Evolutionary conservation across 2,888 invertebrate species (phyloP), one percentile per base, ranked within the genome.

Genomic region (Laothoe populi): DNA sequence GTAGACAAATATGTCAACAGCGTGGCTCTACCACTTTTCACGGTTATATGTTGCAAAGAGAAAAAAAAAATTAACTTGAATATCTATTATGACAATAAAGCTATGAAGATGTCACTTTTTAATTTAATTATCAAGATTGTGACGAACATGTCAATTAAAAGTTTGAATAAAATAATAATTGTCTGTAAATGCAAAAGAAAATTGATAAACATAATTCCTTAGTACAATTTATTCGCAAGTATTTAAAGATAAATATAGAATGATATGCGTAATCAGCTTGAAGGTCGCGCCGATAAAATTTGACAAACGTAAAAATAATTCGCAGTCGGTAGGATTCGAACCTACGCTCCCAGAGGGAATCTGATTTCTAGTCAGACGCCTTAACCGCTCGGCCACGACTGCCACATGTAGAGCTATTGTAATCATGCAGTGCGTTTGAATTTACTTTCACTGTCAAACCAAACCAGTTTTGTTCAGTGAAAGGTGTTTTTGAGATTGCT

Each of bases 341-440:
- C 96, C 96, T 96, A 96, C 96, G 96, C 96, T 96, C 96, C 96
- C 96, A 96, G 95, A 95, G 96, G 96, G 96, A 96, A 96, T 96
- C 95, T 96, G 96, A 96, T 96, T 96, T 96, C 96, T 95, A 96
- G 96, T 96, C 96, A 96, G 95, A 95, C 96, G 96, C 96, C 96
- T 96, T 96, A 96, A 96, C 96, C 96, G 95, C 96, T 96, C 96
- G 95, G 96, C 96, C 96, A 96, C 95, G 95, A 95, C 96, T 95
- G 95, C 95, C 35, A 35, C 19, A 11, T 10, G 35, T 4, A 1
- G 0, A 0, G 35, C 10, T 35, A 1, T 16, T 35, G 19, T 53
- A 53, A 49, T 53, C 4, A 19, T 8, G 35, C 19, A 21, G 3
- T 19, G 53, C 2, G 11, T 53, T 53, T 5, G 11, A 10, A 35